Evolutionary conservation across 2,113 vertebrate genomes (phyloP).

Genomic region (Athene noctua): DNA sequence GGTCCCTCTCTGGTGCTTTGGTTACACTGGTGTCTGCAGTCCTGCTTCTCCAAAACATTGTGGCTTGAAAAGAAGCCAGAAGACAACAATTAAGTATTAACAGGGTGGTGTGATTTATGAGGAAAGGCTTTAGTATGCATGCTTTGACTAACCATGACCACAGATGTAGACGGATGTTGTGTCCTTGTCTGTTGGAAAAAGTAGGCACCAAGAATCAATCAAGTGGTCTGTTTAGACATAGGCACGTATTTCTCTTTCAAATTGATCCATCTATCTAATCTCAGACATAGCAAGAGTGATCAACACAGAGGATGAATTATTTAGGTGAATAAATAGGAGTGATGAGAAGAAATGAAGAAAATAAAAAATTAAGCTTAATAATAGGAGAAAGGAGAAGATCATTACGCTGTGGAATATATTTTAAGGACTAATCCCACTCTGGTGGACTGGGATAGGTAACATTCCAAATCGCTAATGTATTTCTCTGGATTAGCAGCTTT

Average conservation of each 20-base stretch:
- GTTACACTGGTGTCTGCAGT: background rate
- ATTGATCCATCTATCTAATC: slow-evolving; percentile 39
- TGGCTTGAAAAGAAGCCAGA: background rate
- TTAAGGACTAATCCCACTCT: background rate
- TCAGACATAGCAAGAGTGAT: background rate
- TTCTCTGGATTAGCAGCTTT: background rate
- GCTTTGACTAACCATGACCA: background rate
- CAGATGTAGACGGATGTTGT: slow-evolving; percentile 17
- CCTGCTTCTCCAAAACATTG: background rate
- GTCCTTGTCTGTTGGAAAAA: slow-evolving; percentile 44
- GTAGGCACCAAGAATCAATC: slow-evolving; percentile 24
- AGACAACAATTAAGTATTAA: background rate
- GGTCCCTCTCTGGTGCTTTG: background rate
- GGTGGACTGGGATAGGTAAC: background rate
- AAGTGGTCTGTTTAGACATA: slow-evolving; percentile 31
- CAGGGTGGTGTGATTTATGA: background rate
- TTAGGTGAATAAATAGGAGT: slow-evolving; percentile 31
- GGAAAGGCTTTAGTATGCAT: slow-evolving; percentile 23
- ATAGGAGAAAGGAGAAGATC: background rate
- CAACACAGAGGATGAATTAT: slow-evolving; percentile 43
- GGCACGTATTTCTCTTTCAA: slow-evolving; percentile 28
- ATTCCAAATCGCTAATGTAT: background rate
- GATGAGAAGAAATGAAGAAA: slow-evolving; percentile 1
- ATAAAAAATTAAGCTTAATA: slow-evolving; percentile 8
- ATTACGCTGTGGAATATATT: background rate